A percentile compares a stretch with the other conserved stretches of the same genome.
phyloP scores from a whole-genome alignment of 2,113 vertebrate genomes.

The Tapirus terrestris region DNA sequence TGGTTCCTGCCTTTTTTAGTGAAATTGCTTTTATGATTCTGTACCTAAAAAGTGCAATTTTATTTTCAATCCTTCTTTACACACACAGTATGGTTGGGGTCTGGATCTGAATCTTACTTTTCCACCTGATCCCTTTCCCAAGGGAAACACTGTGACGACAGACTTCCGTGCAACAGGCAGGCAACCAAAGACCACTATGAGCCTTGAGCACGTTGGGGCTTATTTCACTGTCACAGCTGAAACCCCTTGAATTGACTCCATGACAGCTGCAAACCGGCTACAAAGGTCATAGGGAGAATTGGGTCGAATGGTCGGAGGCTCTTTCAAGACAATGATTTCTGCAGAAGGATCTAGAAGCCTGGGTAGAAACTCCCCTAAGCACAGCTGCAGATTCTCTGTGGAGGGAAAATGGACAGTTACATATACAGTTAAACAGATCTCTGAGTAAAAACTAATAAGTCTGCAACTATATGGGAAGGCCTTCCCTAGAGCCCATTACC shows the following conservation, averaged over 20 bases:
- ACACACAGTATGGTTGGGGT: constrained; percentile 25
- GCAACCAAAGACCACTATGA: fast-evolving
- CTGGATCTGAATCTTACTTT: neutral
- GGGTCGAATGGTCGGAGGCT: constrained; percentile 95
- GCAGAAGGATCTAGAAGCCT: constrained; percentile 94
- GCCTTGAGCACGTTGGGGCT: fast-evolving
- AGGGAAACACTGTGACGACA: neutral
- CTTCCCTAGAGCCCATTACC: neutral
- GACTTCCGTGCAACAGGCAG: neutral
- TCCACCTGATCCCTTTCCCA: neutral
- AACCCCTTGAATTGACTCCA: constrained; percentile 95
- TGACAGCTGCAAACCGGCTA: constrained; percentile 94
- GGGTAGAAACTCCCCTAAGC: constrained; percentile 95
- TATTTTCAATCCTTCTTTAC: constrained; percentile 54
- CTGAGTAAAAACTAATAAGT: neutral
- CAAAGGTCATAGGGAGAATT: constrained; percentile 95
- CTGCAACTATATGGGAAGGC: neutral
- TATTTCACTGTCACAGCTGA: constrained; percentile 91
- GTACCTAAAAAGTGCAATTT: constrained; percentile 69
- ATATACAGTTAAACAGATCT: neutral
- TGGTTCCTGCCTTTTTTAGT: neutral
- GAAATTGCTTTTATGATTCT: neutral
- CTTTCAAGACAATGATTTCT: constrained; percentile 92
- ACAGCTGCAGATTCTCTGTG: constrained; percentile 92
- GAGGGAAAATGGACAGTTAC: constrained; percentile 38